Percentiles rank a stretch among this genome's conserved stretches.
phyloP scores from a whole-genome alignment of 2,888 invertebrate genomes.

The Lasius platythorax region DNA sequence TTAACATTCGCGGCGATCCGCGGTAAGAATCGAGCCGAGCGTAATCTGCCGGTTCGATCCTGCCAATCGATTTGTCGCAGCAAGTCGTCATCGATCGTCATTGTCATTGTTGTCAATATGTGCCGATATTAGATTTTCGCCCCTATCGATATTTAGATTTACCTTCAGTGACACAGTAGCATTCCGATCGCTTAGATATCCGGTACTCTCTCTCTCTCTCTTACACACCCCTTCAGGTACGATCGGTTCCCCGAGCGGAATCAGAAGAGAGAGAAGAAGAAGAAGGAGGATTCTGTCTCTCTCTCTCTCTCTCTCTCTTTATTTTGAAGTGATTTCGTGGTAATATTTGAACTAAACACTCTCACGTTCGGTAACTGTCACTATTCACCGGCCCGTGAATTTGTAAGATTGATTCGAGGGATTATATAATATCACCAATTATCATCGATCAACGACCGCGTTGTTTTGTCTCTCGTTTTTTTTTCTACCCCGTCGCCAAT shows the following conservation, averaged over 20 bases:
- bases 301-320: background rate
- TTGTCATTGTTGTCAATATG: background rate
- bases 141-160: slow-evolving; percentile 69
- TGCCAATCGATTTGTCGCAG: background rate
- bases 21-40: background rate
- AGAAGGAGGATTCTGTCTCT: slow-evolving; percentile 42
- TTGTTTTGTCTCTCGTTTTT: background rate
- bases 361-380: slow-evolving; percentile 73
- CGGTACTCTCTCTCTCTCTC: slow-evolving; percentile 58
- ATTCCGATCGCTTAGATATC: slow-evolving; percentile 77
- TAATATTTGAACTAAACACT: slow-evolving; percentile 68
- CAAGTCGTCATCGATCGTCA: background rate
- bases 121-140: background rate
- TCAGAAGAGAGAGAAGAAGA: slow-evolving; percentile 54
- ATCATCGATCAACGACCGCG: slow-evolving; percentile 56
- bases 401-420: slow-evolving; percentile 53
- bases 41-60: slow-evolving; percentile 16
- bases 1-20: slow-evolving; percentile 54
- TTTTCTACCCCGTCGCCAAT: background rate
- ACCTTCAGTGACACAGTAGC: slow-evolving; percentile 81
- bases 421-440: slow-evolving; percentile 47
- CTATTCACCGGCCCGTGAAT: slow-evolving; percentile 62
- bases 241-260: slow-evolving; percentile 42
- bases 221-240: slow-evolving; percentile 59
- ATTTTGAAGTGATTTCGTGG: slow-evolving; percentile 5